Evolutionary conservation across 2,797 vertebrate species (phyloP).

Genomic region (Paratrypauchen microcephalus): DNA sequence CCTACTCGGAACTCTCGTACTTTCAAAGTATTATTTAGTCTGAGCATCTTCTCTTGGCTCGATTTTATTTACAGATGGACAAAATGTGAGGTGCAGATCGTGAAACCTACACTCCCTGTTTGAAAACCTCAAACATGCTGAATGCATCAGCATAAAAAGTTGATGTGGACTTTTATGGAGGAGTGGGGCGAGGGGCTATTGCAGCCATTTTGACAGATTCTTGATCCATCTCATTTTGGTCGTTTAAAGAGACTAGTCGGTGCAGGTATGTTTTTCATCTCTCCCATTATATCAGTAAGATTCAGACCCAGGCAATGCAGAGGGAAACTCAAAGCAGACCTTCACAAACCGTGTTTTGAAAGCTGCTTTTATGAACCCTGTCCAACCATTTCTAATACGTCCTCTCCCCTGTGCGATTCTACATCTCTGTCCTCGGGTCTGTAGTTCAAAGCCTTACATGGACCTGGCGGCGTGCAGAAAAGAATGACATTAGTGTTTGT

Average conservation of each 20-base stretch:
- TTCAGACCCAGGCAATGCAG: constrained; percentile 21
- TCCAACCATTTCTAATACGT: constrained; percentile 64
- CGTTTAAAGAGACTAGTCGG: constrained; percentile 14
- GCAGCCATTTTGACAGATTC: constrained; percentile 13
- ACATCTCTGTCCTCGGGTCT: constrained; percentile 49
- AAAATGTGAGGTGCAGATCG: constrained; percentile 2
- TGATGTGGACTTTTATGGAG: constrained; percentile 24
- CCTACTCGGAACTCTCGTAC: not conserved
- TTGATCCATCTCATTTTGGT: constrained; percentile 21
- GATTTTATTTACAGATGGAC: not conserved
- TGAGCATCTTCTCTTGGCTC: not conserved
- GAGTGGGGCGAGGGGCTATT: constrained; percentile 8
- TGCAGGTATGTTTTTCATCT: constrained; percentile 37
- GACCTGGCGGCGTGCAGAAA: constrained; percentile 35
- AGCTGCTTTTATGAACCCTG: constrained; percentile 45
- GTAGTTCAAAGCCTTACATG: constrained; percentile 61
- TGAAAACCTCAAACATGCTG: not conserved
- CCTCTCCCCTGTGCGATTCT: constrained; percentile 47
- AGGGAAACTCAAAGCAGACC: constrained; percentile 59
- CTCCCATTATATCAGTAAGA: constrained; percentile 41
- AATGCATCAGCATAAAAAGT: constrained; percentile 13
- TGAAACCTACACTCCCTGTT: not conserved
- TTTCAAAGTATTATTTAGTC: not conserved
- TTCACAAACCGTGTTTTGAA: constrained; percentile 49
- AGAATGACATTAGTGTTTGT: constrained; percentile 49